Conservation (phyloP, 2,113 vertebrate genomes). For the Bettongia penicillata region DNA sequence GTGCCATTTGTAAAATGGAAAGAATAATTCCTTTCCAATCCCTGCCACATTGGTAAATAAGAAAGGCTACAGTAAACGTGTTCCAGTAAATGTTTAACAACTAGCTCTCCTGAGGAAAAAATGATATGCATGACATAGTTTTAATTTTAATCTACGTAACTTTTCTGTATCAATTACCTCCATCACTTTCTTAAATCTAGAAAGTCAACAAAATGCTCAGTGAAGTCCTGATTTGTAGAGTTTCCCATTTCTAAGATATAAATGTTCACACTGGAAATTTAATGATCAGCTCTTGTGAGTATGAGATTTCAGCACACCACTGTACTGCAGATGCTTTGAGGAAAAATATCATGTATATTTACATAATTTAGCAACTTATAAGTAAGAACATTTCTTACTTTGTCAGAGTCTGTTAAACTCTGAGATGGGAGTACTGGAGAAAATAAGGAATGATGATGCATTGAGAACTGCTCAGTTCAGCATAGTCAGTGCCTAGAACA, state of each 20-base stretch:
- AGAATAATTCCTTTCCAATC: background rate
- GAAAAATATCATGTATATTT: background rate
- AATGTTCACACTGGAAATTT: background rate
- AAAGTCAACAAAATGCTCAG: background rate
- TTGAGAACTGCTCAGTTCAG: background rate
- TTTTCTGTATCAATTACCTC: background rate
- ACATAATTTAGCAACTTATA: background rate
- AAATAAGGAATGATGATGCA: background rate
- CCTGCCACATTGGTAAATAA: background rate
- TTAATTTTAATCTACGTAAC: background rate
- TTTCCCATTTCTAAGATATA: background rate
- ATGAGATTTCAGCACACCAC: background rate
- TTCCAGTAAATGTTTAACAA: background rate
- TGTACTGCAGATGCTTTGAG: background rate
- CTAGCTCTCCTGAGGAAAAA: background rate
- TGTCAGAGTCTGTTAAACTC: background rate
- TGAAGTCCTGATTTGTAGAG: background rate
- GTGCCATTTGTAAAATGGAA: background rate
- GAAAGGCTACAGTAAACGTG: background rate
- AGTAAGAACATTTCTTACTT: background rate
- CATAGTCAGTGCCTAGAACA: background rate
- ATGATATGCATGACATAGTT: background rate
- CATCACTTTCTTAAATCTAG: background rate
- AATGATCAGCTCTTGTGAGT: background rate
- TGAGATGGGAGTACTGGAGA: background rate